Evolutionary conservation across 2,113 vertebrate genomes (phyloP).

Genomic region (Ictidomys tridecemlineatus): DNA sequence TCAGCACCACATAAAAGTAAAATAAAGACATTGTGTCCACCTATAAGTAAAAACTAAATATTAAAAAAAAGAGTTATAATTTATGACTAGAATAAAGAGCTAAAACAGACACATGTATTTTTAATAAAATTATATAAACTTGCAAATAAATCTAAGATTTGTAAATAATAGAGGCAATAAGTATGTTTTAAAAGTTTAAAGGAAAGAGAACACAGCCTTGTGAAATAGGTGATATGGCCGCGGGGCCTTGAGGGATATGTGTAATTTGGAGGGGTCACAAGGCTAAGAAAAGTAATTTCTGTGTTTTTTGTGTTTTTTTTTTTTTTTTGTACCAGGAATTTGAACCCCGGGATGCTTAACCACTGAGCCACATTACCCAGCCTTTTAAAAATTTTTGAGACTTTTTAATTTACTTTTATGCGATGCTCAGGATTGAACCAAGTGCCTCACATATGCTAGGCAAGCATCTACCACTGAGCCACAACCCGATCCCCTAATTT

Average conservation of each 20-base stretch:
- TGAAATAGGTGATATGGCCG: not conserved
- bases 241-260: not conserved
- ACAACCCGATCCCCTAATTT: not conserved
- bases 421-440: no score
- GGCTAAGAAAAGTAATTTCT: not conserved
- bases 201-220: not conserved
- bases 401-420: no score
- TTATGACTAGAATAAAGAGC: slow-evolving; percentile 37
- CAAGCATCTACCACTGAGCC: no score
- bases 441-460: no score
- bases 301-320: no score
- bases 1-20: no score
- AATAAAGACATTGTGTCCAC: no score
- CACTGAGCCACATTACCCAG: not conserved
- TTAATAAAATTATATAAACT: not conserved
- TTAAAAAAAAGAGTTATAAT: not conserved
- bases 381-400: not conserved
- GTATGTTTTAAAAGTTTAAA: not conserved
- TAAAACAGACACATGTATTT: not conserved
- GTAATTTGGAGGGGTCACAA: not conserved
- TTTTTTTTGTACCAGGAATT: not conserved
- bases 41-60: no score
- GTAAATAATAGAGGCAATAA: not conserved
- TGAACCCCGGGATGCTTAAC: not conserved
- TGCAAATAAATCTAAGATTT: not conserved